Evolutionary conservation across 2,797 vertebrate species (phyloP).

Genomic region (Myotis pilosus): DNA sequence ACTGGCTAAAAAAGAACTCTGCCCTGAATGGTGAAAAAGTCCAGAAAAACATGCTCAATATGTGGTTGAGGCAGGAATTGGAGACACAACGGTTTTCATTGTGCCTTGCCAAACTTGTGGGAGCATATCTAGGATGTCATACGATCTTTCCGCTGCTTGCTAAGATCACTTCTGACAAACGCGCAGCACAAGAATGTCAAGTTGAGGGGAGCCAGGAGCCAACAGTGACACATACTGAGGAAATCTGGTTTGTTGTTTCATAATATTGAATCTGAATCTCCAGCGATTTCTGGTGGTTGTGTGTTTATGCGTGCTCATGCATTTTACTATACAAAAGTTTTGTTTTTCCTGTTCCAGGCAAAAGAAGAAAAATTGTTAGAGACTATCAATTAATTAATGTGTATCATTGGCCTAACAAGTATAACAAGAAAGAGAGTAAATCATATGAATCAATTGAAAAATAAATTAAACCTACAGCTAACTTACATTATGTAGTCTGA

Average conservation of each 20-base stretch:
- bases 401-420: background rate
- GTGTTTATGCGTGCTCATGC: background rate
- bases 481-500: background rate
- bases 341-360: background rate
- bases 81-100: background rate
- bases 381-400: slow-evolving; percentile 9
- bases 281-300: background rate
- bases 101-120: background rate
- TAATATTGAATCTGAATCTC: background rate
- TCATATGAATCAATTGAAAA: slow-evolving; percentile 1
- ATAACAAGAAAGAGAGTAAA: background rate
- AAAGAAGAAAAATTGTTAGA: background rate
- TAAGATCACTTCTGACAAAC: background rate
- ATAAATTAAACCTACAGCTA: background rate
- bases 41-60: background rate
- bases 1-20: background rate
- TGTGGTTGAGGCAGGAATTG: background rate
- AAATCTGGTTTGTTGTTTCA: background rate
- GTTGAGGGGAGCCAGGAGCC: background rate
- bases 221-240: background rate
- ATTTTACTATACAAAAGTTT: background rate
- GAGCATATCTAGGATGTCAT: background rate
- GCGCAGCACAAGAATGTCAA: background rate
- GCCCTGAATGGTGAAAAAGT: background rate
- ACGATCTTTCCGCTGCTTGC: background rate